These are phyloP conservation scores for Crypturellus tataupa DNA, from an alignment of 2,797 vertebrate genomes.

Conservation along the genomic window DNA sequence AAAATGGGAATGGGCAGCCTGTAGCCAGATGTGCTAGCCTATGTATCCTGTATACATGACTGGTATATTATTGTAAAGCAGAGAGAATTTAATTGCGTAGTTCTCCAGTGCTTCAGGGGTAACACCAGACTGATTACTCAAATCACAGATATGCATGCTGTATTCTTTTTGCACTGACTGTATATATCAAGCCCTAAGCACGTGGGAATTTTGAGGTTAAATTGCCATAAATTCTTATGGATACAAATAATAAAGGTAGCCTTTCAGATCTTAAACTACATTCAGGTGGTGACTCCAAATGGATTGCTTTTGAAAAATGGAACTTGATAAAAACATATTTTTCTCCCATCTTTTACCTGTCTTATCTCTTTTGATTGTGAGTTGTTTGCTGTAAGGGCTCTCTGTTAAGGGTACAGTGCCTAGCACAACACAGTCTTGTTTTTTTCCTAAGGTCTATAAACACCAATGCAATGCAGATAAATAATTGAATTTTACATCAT, in stretches of 20 bases:
- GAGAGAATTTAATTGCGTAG: background rate
- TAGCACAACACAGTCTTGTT: background rate
- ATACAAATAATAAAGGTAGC: conserved; percentile 46
- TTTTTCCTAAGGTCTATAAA: background rate
- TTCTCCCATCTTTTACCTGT: conserved; percentile 30
- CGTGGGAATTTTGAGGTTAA: conserved; percentile 45
- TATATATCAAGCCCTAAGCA: background rate
- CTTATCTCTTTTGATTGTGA: conserved; percentile 52
- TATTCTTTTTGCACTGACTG: background rate
- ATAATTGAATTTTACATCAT: background rate
- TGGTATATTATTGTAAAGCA: background rate
- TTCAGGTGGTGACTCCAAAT: conserved; percentile 35
- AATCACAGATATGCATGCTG: background rate
- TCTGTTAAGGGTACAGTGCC: conserved; percentile 8
- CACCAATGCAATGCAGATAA: background rate
- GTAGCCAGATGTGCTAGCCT: background rate
- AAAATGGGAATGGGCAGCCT: background rate
- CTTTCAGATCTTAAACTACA: conserved; percentile 42
- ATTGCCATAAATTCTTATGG: conserved; percentile 61
- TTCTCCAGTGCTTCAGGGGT: background rate
- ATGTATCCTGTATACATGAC: background rate
- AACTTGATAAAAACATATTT: conserved; percentile 40
- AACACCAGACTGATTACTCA: background rate
- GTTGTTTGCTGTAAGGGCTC: conserved; percentile 9
- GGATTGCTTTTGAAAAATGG: conserved; percentile 55